Base-by-base conservation (phyloP, 2,797 vertebrate genomes). In the Spinus olivaceus region DNA sequence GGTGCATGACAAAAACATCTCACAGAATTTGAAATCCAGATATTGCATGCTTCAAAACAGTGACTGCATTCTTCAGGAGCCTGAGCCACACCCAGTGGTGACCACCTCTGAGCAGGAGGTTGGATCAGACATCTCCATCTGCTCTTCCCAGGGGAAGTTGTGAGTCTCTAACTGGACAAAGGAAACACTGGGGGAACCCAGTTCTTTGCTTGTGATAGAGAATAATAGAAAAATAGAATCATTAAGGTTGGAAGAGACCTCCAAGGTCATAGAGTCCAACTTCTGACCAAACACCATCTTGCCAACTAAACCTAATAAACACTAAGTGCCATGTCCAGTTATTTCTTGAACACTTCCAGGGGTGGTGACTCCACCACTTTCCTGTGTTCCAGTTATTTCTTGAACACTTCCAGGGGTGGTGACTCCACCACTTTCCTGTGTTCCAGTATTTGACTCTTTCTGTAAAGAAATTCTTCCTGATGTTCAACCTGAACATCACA, bases 251-350 rank as follows among this genome's bases (percentile, higher is more conserved):
- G 19, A n/a, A 67, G 53, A 61, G 35, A 35, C 15, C 22, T 54
- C 23, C 27, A 67, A 47, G 15, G 25, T 32, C 33, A 24, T 0
- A 5, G 28, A 50, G 37, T 14, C 27, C 42, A 81, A 24, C 16
- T 5, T 63, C 25, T 81, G 23, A 49, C 6, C 20, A 49, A 54
- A 49, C 19, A 21, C 7, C 30, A 54, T 13, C 14, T 42, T 37
- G 19, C 10, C 49, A 54, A 28, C 19, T 37, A 32, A 33, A 28
- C 22, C 25, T 35, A 35, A 17, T 7, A 15, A 47, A 30, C 7
- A 27, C 7, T 18, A 22, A 66, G 21, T 35, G 33, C 21, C 18
- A 41, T 0, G 0, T 28, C 15, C 12, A 16, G 15, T 53, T 41
- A 27, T 54, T 49, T 60, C 13, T 37, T 37, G 37, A 37, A 37